Evolutionary conservation across 2,888 invertebrate genomes (phyloP), one percentile per base, ranked within the genome.

Genomic region (Drosophila subquinaria): DNA sequence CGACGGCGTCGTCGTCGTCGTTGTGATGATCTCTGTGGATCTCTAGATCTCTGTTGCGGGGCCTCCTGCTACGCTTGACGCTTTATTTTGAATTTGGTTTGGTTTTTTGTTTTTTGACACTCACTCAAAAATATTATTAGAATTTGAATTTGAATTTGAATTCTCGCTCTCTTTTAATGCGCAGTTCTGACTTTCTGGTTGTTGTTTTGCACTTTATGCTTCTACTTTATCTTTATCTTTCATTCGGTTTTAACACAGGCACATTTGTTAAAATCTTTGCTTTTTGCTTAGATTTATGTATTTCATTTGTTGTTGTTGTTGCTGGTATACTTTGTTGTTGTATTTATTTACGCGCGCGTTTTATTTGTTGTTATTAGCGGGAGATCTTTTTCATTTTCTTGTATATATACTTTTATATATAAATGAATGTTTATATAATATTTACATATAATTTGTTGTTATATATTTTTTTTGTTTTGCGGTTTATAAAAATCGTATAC

Each of bases 401-500:
- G 62, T 76, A 38, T 51, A 65, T 66, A 62, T 63, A 53, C 63
- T 30, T 65, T 56, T 62, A 61, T 52, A 67, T 66, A 66, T 74
- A 69, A 71, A 76, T 72, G 69, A 76, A 79, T 75, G 79, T 82
- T 74, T 72, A 83, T 75, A 76, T 77, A 79, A 86, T 90, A 91
- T 90, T 89, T 90, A 89, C 91, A 77, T 71, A 81, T 77, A 74
- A 73, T 74, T 80, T 76, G 38, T 72, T 81, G 52, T 57, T 59
- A 55, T 62, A 38, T 59, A 55, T 77, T 80, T 65, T 63, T 65
- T 69, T 69, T 64, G 27, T 76, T 76, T 90, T 86, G 86, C 75
- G 69, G 62, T 73, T 80, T 86, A 88, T 76, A 81, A 84, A 88
- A 90, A 84, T 90, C 90, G 90, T 90, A 90, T 90, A 90, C 90